Base-by-base conservation (phyloP, 1,140 invertebrate genomes). In the Atta cephalotes region DNA sequence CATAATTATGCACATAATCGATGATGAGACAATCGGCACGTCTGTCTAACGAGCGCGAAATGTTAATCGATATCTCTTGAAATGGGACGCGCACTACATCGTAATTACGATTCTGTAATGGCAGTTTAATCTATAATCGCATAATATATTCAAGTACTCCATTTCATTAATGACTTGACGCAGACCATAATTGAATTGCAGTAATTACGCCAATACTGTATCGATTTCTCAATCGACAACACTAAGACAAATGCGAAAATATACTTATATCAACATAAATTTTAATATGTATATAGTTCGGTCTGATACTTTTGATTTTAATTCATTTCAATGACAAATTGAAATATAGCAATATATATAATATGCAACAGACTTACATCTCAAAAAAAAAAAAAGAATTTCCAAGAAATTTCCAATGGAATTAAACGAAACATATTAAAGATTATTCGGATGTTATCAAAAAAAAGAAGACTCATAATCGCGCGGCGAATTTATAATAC, bases 121-220 rank as follows among this genome's bases (percentile, higher is more conserved):
- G 65, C 79, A 71, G 65, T 71, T 81, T 81, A 81, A 81, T 81
- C 79, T 71, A 70, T 70, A 80, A 80, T 81, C 51, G 65, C 14
- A 56, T 71, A 71, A 71, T 71, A 81, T 71, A 71, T 81, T 81
- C 65, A 79, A 45, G 16, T 18, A 49, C 25, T 58, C 21, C 66
- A 81, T 71, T 81, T 81, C 79, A 81, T 70, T 71, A 81, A 81
- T 81, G 51, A 71, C 16, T 81, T 7, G 51, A 49, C 16, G 2
- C 56, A 71, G n/a, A 56, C 7, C 14, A 25, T 71, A 71, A 81
- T 71, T 71, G 35, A 71, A 51, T 81, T 56, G 66, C 79, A 81
- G 60, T 71, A 81, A 81, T 81, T 28, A 58, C 21, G 14, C 3
- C 63, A 10, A 49, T 70, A 18, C 4, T 12, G 10, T 70, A 18